Percentiles rank a stretch among this genome's conserved stretches.
Evolutionary conservation across 1,140 invertebrate genomes (phyloP).

Genomic region (Phortica variegata): DNA sequence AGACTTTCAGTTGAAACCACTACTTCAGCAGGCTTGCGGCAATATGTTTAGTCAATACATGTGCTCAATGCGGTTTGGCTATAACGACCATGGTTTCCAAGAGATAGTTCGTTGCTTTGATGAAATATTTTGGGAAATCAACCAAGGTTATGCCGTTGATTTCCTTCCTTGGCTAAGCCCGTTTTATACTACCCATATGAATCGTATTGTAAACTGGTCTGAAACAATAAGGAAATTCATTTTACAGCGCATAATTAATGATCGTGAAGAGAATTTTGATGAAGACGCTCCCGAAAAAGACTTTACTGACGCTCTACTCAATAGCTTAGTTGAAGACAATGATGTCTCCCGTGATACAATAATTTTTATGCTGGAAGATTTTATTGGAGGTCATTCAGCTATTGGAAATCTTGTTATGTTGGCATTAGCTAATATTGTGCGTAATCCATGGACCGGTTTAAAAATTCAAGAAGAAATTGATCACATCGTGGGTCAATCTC

Average conservation of each 20-base stretch:
- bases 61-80: constrained; percentile 73
- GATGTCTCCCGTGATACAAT: constrained; percentile 68
- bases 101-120: constrained; percentile 75
- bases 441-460: constrained; percentile 64
- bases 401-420: constrained; percentile 82
- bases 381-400: constrained; percentile 84
- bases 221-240: constrained; percentile 73
- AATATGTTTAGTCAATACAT: constrained; percentile 86
- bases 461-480: constrained; percentile 73
- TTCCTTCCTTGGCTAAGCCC: constrained; percentile 81
- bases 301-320: constrained; percentile 73
- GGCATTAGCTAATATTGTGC: constrained; percentile 68
- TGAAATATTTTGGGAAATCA: constrained; percentile 86
- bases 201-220: constrained; percentile 68
- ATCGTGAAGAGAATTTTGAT: constrained; percentile 62
- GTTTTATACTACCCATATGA: constrained; percentile 70
- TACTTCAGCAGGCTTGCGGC: constrained; percentile 70
- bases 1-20: constrained; percentile 61
- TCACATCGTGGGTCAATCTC: constrained; percentile 58
- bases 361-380: constrained; percentile 79
- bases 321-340: constrained; percentile 65
- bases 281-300: constrained; percentile 64
- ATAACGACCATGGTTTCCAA: constrained; percentile 66
- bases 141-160: constrained; percentile 84
- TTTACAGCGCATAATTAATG: constrained; percentile 68